Percentiles rank a stretch among this genome's conserved stretches.
Conservation (phyloP, 2,797 vertebrate species). For the Zalophus californianus region DNA sequence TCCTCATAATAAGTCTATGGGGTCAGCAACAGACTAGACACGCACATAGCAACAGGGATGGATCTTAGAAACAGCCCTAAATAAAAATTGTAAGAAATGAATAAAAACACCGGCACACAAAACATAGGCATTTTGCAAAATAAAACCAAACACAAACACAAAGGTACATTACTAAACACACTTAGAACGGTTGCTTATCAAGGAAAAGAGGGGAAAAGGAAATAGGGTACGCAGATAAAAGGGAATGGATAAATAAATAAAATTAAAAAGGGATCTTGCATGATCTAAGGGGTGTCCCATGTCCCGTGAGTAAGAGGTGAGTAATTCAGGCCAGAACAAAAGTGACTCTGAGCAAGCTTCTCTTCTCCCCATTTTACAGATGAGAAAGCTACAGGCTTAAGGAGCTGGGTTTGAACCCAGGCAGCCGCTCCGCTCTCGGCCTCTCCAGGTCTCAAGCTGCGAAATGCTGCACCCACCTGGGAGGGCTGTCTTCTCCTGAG, state of each 20-base stretch:
- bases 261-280: neutral
- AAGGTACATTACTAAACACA: neutral
- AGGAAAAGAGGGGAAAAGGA: neutral
- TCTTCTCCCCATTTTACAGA: neutral
- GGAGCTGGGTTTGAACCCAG: neutral
- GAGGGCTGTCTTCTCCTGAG: neutral
- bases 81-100: neutral
- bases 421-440: neutral
- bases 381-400: neutral
- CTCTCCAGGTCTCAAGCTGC: neutral
- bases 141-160: neutral
- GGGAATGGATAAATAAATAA: neutral
- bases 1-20: neutral
- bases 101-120: constrained; percentile 41
- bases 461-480: neutral
- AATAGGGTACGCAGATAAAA: neutral
- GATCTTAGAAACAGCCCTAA: constrained; percentile 29
- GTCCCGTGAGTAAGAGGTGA: neutral
- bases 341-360: neutral
- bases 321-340: neutral
- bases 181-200: neutral
- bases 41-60: neutral
- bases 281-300: neutral
- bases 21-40: neutral
- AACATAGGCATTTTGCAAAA: constrained; percentile 2